Base-by-base conservation (phyloP, 2,113 vertebrate genomes). In the Nycticebus coucang region DNA sequence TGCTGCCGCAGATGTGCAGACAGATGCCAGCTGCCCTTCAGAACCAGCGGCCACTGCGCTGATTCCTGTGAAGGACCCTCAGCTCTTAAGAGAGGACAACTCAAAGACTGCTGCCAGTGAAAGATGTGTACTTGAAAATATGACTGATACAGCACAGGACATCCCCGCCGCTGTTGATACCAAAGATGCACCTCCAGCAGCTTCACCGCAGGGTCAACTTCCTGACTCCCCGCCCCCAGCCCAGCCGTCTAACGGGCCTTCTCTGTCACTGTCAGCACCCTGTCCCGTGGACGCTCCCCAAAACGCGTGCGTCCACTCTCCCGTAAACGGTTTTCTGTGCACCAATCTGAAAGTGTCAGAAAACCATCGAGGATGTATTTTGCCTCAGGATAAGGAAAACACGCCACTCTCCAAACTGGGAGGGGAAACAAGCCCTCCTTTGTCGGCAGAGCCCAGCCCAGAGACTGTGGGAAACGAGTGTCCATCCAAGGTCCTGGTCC, bases 401-500 rank as follows among this genome's bases (percentile, higher is more conserved):
- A 18, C 7, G 1, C 53, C 57, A 12, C 22, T 55, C 41, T 69
- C 45, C 59, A 53, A 37, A 89, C 71, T n/a, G 53, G 66, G 15
- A 57, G 79, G 7, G 10, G 94, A 95, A 71, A 37, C 64, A 28
- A 93, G 45, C 50, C 37, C 33, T 72, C 69, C 55, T 78, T 53
- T 71, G 45, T 82, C 91, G 11, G 5, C n/a, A 80, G 85, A 95
- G 78, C 95, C 68, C 3, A 82, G 81, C 68, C 30, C n/a, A 2
- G 94, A 92, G 78, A 57, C 86, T 6, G 50, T 26, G 66, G 78
- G 74, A 53, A 50, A 26, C 24, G 92, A 91, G 59, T 21, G 62
- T 64, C 96, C 92, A 3, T 95, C 97, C 81, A 97, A 87, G 74
- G 95, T 98, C 62, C 95, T 97, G 2, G 95, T 98, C 50, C 97